Evolutionary conservation across 2,888 invertebrate species (phyloP).

Genomic region (Arctia plantaginis): DNA sequence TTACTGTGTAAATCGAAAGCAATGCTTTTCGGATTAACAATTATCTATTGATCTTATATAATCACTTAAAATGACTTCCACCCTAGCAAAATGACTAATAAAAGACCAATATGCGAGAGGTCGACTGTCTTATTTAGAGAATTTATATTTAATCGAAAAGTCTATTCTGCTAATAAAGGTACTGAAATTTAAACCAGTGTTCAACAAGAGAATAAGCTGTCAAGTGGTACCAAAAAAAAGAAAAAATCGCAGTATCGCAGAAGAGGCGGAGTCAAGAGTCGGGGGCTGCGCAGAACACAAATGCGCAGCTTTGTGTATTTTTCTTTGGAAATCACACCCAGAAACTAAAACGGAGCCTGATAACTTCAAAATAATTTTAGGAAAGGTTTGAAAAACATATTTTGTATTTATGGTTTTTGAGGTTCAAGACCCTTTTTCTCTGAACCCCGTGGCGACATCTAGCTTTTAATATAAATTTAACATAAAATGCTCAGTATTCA

Average conservation of each 20-base stretch:
- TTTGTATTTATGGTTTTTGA: background rate
- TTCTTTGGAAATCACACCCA: constrained; percentile 11
- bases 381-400: too few species aligned
- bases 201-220: background rate
- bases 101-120: background rate
- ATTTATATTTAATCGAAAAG: background rate
- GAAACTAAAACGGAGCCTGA: background rate
- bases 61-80: background rate
- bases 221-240: background rate
- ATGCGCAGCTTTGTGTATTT: constrained; percentile 11
- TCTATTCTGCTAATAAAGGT: background rate
- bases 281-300: constrained; percentile 13
- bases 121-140: background rate
- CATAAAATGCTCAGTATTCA: background rate
- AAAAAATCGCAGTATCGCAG: constrained; percentile 3
- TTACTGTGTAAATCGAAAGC: too few species aligned
- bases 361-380: background rate
- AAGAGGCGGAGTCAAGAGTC: constrained; percentile 15
- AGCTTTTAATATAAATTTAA: background rate
- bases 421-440: background rate
- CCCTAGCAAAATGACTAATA: background rate
- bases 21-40: too few species aligned
- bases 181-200: background rate
- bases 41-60: background rate
- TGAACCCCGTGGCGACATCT: background rate